Percentiles rank a stretch among this genome's conserved stretches.
Evolutionary conservation across 2,797 vertebrate species (phyloP).

Genomic region (Myotis daubentonii): DNA sequence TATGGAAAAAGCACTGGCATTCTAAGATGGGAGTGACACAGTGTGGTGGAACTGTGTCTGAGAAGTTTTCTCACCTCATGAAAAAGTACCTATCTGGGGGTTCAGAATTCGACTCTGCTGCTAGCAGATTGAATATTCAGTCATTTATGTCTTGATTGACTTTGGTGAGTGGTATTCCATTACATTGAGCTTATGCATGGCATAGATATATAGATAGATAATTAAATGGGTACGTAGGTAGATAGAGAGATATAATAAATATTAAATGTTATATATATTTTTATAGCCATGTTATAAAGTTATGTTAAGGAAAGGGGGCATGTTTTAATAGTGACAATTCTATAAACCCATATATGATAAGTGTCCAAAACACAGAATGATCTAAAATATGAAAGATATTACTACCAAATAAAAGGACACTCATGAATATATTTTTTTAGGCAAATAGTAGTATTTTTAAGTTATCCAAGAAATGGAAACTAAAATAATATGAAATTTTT

Average conservation of each 20-base stretch:
- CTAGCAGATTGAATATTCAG: not conserved
- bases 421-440: not conserved
- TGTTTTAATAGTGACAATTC: not conserved
- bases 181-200: not conserved
- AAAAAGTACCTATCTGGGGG: not conserved
- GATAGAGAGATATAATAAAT: no score
- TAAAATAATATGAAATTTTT: not conserved
- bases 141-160: not conserved
- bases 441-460: not conserved
- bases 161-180: not conserved
- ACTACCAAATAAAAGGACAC: not conserved
- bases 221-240: no score
- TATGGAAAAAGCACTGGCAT: not conserved
- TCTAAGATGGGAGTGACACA: not conserved
- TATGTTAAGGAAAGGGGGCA: not conserved
- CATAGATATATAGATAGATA: not conserved
- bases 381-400: not conserved
- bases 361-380: not conserved
- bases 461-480: not conserved
- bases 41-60: not conserved
- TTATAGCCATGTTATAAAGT: not conserved
- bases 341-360: not conserved
- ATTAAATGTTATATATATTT: not conserved
- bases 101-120: not conserved
- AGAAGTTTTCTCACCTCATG: not conserved